Evolutionary conservation across 2,797 vertebrate genomes (phyloP).

Genomic region (Enteromius treurensis): DNA sequence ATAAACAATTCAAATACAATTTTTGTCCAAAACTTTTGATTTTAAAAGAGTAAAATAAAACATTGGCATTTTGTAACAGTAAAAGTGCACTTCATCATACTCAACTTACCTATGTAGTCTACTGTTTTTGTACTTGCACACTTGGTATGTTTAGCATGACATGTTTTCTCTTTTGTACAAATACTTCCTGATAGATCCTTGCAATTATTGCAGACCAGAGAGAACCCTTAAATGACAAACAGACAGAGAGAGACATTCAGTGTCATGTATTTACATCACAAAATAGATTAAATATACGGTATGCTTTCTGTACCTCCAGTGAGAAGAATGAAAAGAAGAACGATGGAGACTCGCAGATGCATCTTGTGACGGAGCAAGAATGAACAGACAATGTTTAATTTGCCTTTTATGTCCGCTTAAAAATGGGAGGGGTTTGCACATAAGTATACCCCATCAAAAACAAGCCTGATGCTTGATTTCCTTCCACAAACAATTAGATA

Average conservation of each 20-base stretch:
- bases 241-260: background rate
- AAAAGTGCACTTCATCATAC: background rate
- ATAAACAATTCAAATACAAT: background rate
- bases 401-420: background rate
- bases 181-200: background rate
- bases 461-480: background rate
- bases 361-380: background rate
- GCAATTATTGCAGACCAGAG: background rate
- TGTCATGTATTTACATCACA: background rate
- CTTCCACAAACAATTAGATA: too few relatives aligned
- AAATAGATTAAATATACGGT: background rate
- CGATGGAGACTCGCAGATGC: background rate
- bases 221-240: background rate
- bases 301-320: background rate
- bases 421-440: background rate
- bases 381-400: background rate
- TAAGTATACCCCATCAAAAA: background rate
- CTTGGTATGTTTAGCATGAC: background rate
- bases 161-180: background rate
- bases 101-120: background rate
- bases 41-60: background rate
- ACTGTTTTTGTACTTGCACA: background rate
- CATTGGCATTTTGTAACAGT: background rate
- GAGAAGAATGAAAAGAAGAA: constrained; percentile 2
- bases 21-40: background rate